These are phyloP conservation scores for Pseudopleuronectes americanus DNA, from an alignment of 2,797 vertebrate species.

Conservation along the genomic window DNA sequence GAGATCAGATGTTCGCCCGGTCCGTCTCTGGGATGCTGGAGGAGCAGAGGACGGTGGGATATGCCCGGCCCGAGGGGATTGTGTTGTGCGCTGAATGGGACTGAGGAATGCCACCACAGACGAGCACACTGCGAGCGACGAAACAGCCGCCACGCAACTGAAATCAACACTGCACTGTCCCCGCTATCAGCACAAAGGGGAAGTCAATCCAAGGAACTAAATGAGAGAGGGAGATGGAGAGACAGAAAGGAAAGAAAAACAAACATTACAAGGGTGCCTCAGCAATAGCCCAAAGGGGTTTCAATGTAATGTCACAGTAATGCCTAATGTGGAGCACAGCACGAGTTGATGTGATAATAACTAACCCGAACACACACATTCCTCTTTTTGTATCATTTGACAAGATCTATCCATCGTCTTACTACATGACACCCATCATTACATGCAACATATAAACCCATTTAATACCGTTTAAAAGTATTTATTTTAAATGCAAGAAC, in stretches of 20 bases:
- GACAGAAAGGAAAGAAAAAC: conserved; percentile 63
- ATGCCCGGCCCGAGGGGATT: conserved; percentile 69
- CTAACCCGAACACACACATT: conserved; percentile 42
- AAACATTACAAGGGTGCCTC: conserved; percentile 74
- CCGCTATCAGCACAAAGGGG: conserved; percentile 76
- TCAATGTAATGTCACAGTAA: conserved; percentile 80
- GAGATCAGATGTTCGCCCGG: conserved; percentile 72
- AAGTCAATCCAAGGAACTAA: conserved; percentile 75
- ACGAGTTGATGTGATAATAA: conserved; percentile 76
- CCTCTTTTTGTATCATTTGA: conserved; percentile 54
- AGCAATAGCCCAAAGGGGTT: conserved; percentile 78
- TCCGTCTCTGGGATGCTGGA: conserved; percentile 63
- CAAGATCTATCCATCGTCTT: conserved; percentile 41
- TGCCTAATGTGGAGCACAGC: conserved; percentile 65
- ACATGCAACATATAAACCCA: conserved; percentile 19
- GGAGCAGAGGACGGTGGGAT: conserved; percentile 69
- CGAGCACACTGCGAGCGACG: conserved; percentile 82
- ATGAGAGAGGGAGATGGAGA: conserved; percentile 51
- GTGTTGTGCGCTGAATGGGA: conserved; percentile 74
- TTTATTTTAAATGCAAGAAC: too few relatives aligned
- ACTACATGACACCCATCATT: conserved; percentile 38
- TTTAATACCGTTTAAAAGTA: not conserved
- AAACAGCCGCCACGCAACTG: conserved; percentile 78
- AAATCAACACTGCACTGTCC: conserved; percentile 78
- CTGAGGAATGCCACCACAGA: conserved; percentile 80